A percentile compares a stretch with the other conserved stretches of the same genome.
These are phyloP conservation scores for Tragelaphus buxtoni DNA, from an alignment of 2,113 vertebrate species.

Conservation along the genomic window DNA sequence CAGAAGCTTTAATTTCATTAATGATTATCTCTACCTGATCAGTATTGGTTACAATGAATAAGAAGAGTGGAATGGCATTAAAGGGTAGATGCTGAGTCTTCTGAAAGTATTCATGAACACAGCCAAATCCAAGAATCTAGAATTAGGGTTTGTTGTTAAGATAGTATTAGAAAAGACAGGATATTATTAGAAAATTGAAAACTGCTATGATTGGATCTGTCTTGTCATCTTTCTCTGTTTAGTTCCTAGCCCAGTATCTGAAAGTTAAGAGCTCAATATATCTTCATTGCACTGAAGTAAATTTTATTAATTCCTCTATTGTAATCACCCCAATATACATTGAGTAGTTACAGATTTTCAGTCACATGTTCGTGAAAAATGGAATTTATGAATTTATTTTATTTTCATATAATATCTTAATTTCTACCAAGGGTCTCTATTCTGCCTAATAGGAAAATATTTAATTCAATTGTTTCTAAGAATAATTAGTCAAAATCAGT, in stretches of 20 bases:
- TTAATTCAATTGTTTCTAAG: background rate
- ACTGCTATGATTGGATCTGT: background rate
- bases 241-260: background rate
- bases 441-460: background rate
- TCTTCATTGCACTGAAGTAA: background rate
- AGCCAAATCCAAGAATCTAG: background rate
- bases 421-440: background rate
- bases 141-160: background rate
- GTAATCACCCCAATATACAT: background rate
- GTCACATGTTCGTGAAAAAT: background rate
- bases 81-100: background rate
- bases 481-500: background rate
- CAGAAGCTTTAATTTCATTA: background rate
- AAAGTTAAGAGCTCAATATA: background rate
- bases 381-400: background rate
- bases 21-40: background rate
- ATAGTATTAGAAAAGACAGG: background rate
- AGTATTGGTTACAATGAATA: background rate
- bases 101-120: background rate
- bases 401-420: background rate
- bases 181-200: background rate
- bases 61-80: background rate
- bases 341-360: background rate
- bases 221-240: background rate
- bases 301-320: background rate